These are phyloP conservation scores for Lasioglossum figueresi DNA, from an alignment of 2,888 invertebrate species.

Conservation along the genomic window DNA sequence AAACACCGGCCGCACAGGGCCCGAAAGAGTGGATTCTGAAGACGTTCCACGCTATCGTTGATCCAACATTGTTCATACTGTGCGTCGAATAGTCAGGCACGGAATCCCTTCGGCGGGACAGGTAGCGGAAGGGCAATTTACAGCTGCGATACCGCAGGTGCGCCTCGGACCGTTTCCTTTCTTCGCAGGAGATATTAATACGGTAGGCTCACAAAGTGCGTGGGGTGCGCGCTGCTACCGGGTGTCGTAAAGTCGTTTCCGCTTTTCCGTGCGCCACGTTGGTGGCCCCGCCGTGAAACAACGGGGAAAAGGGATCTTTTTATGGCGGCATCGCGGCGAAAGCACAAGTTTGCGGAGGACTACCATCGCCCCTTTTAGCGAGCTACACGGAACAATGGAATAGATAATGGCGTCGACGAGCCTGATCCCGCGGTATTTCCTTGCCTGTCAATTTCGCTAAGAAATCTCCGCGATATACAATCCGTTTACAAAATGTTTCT, in stretches of 20 bases:
- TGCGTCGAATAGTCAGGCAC: slow-evolving; percentile 32
- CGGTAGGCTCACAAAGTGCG: slow-evolving; percentile 69
- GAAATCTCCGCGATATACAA: background rate
- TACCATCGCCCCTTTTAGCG: slow-evolving; percentile 60
- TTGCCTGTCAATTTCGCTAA: background rate
- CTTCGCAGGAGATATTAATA: slow-evolving; percentile 67
- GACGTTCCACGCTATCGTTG: background rate
- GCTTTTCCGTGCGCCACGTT: slow-evolving; percentile 59
- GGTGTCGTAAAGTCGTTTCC: slow-evolving; percentile 77
- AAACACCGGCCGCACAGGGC: background rate
- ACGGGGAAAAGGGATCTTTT: slow-evolving; percentile 62
- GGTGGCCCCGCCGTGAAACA: slow-evolving; percentile 62
- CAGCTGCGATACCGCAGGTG: slow-evolving; percentile 64
- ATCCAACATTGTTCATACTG: slow-evolving; percentile 15
- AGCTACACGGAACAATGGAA: slow-evolving; percentile 57
- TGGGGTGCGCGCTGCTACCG: slow-evolving; percentile 76
- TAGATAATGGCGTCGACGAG: slow-evolving; percentile 59
- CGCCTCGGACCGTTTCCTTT: slow-evolving; percentile 38
- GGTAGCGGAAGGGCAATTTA: slow-evolving; percentile 67
- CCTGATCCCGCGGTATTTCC: slow-evolving; percentile 47
- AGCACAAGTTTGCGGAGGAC: slow-evolving; percentile 68
- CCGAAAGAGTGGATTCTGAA: background rate
- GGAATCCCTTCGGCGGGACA: slow-evolving; percentile 36
- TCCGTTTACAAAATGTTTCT: background rate
- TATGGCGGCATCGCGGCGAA: slow-evolving; percentile 59